phyloP scores from a whole-genome alignment of 2,888 invertebrate species.

The Synanthedon formicaeformis region DNA sequence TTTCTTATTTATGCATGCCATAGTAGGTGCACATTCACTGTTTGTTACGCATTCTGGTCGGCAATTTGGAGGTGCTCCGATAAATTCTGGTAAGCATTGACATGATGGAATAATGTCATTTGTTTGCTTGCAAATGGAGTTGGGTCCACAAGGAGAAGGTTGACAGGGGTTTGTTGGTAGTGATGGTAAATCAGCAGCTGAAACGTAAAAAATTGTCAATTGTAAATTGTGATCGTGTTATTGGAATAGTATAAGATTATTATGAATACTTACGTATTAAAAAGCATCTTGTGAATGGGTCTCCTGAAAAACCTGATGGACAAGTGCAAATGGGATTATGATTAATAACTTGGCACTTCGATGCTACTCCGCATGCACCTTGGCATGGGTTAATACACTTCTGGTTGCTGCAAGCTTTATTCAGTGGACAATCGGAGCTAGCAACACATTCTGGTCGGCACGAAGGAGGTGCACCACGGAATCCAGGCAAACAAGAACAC shows the following conservation, averaged over 20 bases:
- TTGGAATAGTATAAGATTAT: neutral
- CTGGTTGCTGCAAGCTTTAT: slow-evolving; percentile 78
- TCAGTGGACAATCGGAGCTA: slow-evolving; percentile 78
- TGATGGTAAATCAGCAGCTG: slow-evolving; percentile 36
- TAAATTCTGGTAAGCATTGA: slow-evolving; percentile 75
- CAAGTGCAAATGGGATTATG: slow-evolving; percentile 82
- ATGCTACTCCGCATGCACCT: slow-evolving; percentile 82
- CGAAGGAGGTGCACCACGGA: slow-evolving; percentile 75
- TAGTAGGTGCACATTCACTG: slow-evolving; percentile 75
- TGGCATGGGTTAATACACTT: slow-evolving; percentile 81
- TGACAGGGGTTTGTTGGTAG: slow-evolving; percentile 72
- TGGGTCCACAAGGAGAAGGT: slow-evolving; percentile 83
- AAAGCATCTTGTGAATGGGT: slow-evolving; percentile 75
- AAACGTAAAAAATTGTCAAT: slow-evolving; percentile 11
- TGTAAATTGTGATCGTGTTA: neutral
- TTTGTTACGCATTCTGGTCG: slow-evolving; percentile 80
- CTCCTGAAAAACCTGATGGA: slow-evolving; percentile 73
- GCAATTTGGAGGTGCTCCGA: slow-evolving; percentile 79
- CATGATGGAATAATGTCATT: slow-evolving; percentile 75
- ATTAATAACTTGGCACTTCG: slow-evolving; percentile 80
- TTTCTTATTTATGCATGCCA: slow-evolving; percentile 81
- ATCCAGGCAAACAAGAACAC: slow-evolving; percentile 75
- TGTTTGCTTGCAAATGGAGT: slow-evolving; percentile 72
- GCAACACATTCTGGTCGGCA: slow-evolving; percentile 80
- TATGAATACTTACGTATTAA: slow-evolving; percentile 49